phyloP scores from a whole-genome alignment of 2,113 vertebrate species.

The Catharus bicknelli region DNA sequence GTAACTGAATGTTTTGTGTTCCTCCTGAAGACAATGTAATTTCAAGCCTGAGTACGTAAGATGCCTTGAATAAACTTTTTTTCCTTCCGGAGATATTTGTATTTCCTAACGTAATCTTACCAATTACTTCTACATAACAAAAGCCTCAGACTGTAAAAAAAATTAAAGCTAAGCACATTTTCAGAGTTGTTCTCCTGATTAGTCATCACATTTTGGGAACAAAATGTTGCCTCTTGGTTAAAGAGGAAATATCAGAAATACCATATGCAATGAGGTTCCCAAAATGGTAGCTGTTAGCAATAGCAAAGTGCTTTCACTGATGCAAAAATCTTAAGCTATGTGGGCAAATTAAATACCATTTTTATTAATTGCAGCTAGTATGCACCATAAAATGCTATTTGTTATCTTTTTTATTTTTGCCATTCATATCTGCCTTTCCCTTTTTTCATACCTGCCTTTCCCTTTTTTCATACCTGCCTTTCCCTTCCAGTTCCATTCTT shows the following conservation, averaged over 20 bases:
- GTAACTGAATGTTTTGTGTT: not conserved
- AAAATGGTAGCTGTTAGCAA: not conserved
- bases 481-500: not conserved
- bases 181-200: not conserved
- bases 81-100: not conserved
- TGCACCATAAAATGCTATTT: not conserved
- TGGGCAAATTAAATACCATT: not conserved
- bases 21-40: not conserved
- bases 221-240: not conserved
- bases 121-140: not conserved
- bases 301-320: not conserved
- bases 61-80: not conserved
- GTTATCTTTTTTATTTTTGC: not conserved
- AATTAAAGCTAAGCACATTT: not conserved
- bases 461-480: not conserved
- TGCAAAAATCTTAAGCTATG: not conserved
- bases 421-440: not conserved
- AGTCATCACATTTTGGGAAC: not conserved
- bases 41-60: not conserved
- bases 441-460: not conserved
- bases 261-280: not conserved
- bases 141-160: not conserved
- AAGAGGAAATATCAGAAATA: slow-evolving; percentile 5
- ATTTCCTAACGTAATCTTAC: not conserved
- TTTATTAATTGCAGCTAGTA: not conserved